Evolutionary conservation across 2,113 vertebrate species (phyloP), one percentile per base, ranked within the genome.

Genomic region (Chloropsis hardwickii): DNA sequence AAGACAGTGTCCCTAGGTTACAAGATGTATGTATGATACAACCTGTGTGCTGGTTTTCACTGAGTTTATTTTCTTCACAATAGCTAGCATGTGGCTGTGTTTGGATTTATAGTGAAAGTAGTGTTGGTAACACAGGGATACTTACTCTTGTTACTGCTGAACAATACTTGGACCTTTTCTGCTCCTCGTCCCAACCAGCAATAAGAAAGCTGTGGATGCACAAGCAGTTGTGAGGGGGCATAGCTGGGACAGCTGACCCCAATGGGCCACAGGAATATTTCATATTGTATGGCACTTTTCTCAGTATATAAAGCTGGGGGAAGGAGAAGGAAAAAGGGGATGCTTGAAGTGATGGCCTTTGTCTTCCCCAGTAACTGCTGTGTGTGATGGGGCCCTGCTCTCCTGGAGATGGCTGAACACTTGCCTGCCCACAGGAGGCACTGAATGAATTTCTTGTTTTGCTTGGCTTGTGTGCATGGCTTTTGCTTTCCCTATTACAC

Each of bases 321-420:
- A 47, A 67, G 17, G 28, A 77, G 35, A 54, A 60, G 17, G 17
- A 37, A 33, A 39, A 14, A 18, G 4, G 6, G 5, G 12, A 42
- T 7, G 1, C 48, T 81, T 0, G 0, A 60, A 73, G 31, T 22
- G 12, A 57, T 25, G 12, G 18, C 4, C 1, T 48, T 78, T 58
- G 12, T 44, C 45, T 86, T 67, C 31, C 23, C 48, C 24, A 19
- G 27, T 12, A 21, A 67, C 8, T 11, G 4, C 51, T 33, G 25
- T 0, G 0, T 3, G 2, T 58, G 54, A 51, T 35, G 15, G 21
- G 28, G 13, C 2, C 14, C 21, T 19, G 11, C 5, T 64, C 10
- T 73, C 31, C 35, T 33, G 25, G 31, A 24, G 21, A 18, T 20
- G 28, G 54, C 15, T 74, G 40, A 79, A 20, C 28, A 64, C 20